These are phyloP conservation scores for Cerceris ruficornis DNA, from an alignment of 2,888 invertebrate species.

Conservation along the genomic window DNA sequence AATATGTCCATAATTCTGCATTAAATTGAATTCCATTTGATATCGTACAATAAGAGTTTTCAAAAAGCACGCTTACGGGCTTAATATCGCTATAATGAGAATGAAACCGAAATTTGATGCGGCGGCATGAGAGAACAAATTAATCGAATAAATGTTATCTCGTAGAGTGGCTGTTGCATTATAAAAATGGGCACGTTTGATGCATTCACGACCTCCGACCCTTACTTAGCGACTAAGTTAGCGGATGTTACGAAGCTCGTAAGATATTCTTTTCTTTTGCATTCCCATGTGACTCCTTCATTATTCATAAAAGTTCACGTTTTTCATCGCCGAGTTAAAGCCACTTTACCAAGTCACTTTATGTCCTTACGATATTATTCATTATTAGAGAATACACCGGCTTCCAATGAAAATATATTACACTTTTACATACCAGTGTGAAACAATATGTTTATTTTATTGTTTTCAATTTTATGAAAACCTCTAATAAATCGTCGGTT, in stretches of 20 bases:
- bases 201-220: constrained; percentile 32
- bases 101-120: not conserved
- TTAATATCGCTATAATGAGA: not conserved
- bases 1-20: too few species aligned
- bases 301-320: not conserved
- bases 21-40: too few species aligned
- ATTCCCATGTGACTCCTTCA: not conserved
- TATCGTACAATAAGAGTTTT: too few species aligned
- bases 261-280: not conserved
- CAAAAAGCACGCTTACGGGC: not conserved
- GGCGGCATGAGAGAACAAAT: not conserved
- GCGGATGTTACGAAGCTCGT: not conserved
- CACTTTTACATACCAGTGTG: too few species aligned
- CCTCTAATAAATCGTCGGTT: too few species aligned
- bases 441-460: too few species aligned
- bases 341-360: too few species aligned
- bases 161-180: constrained; percentile 20
- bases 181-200: constrained; percentile 32
- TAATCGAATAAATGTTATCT: not conserved
- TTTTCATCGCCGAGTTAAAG: not conserved
- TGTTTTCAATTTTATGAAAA: too few species aligned
- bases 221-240: not conserved
- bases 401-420: too few species aligned
- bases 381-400: too few species aligned
- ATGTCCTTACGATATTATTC: too few species aligned